Evolutionary conservation across 1,140 invertebrate genomes (phyloP), one percentile per base, ranked within the genome.

Genomic region (Schlechtendalia chinensis): DNA sequence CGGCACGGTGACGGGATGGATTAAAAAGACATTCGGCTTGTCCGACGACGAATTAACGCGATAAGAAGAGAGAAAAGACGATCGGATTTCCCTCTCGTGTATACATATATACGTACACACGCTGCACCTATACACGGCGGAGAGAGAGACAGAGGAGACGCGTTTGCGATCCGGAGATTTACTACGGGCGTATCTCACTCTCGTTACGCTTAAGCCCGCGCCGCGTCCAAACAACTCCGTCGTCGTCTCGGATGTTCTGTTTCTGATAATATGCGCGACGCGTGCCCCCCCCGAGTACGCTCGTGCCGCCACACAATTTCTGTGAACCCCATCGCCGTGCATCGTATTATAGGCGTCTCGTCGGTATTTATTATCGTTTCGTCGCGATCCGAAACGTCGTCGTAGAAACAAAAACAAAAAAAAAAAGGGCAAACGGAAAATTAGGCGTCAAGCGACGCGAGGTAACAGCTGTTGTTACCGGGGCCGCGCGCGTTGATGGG

Each of bases 21-120:
- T 72, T 72, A 72, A 72, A 72, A 72, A 72, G 69, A 72, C 69
- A 72, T 72, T 39, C 69, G 67, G 47, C 67, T 69, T 27, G 47
- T 54, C 69, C 69, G 19, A 10, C 39, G 67, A 71, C 69, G 69
- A 72, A 72, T 72, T 72, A 72, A 72, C 47, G 53, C 69, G 69
- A 72, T 72, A 54, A 72, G 16, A 32, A 24, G 50, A 54, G 69
- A 39, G 32, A 39, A 39, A 39, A 39, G 24, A n/a, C 69, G 69
- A 54, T 54, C 47, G 24, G 24, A 29, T 72, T 54, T 72, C 69
- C 19, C 27, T 54, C 39, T 5, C 27, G 4, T 11, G 17, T 50
- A 27, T 17, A 45, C n/a, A 67, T 29, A 27, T 63, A 39, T 63
- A 61, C 50, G 19, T 53, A 53, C 3, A 5, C 2, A 17, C 11